Evolutionary conservation across 1,140 invertebrate genomes (phyloP).

Genomic region (Scaptomyza montana): DNA sequence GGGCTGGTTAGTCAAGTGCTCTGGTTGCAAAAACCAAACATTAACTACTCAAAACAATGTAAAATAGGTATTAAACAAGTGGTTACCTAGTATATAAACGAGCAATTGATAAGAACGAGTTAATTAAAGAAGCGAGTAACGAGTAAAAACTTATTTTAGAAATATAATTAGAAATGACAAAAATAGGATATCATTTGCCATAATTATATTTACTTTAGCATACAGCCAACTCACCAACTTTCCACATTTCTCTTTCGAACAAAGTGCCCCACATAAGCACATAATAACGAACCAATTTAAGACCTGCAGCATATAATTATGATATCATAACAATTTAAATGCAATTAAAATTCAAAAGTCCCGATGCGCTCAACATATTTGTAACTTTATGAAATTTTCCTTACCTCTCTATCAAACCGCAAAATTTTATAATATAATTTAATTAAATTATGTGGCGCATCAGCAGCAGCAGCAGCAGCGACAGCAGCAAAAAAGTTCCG

Average conservation of each 20-base stretch:
- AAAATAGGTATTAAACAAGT: neutral
- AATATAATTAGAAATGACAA: no score
- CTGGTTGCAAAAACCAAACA: constrained; percentile 15
- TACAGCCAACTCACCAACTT: no score
- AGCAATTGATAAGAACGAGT: neutral
- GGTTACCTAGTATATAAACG: no score
- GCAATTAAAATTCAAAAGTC: constrained; percentile 67
- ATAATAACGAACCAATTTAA: constrained; percentile 9
- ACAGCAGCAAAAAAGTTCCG: constrained; percentile 43
- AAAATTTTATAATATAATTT: constrained; percentile 52
- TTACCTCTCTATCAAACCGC: constrained; percentile 18
- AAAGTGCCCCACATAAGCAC: no score
- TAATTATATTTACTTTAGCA: no score
- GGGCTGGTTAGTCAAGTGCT: constrained; percentile 39
- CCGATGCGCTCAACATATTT: neutral
- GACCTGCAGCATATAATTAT: constrained; percentile 27
- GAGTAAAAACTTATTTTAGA: no score
- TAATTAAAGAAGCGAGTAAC: no score
- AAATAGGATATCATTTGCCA: no score
- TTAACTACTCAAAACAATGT: neutral
- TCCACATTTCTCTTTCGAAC: neutral
- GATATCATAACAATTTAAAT: constrained; percentile 60
- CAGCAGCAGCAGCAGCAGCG: constrained; percentile 21
- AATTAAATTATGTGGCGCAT: constrained; percentile 67
- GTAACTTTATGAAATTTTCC: constrained; percentile 44